Percentiles rank a stretch among this genome's conserved stretches.
phyloP scores from a whole-genome alignment of 1,140 invertebrate genomes.

The Drosophila sucinea region DNA sequence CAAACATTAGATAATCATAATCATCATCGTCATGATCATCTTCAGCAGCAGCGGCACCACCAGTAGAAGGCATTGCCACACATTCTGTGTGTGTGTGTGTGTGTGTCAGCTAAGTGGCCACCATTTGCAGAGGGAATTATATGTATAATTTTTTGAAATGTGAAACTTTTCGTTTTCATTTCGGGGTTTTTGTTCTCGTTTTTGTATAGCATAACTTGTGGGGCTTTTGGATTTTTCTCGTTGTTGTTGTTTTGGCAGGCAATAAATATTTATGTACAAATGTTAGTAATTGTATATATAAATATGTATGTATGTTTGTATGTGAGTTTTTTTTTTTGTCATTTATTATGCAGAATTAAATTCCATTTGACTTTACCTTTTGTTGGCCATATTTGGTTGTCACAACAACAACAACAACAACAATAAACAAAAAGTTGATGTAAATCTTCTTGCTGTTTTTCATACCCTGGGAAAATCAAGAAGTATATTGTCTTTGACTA shows the following conservation, averaged over 20 bases:
- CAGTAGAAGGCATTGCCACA: neutral
- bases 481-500: too few relatives aligned
- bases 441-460: neutral
- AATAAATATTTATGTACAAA: conserved; percentile 41
- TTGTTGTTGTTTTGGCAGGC: conserved; percentile 20
- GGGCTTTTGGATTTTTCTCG: conserved; percentile 13
- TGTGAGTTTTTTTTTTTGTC: conserved; percentile 36
- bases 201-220: conserved; percentile 45
- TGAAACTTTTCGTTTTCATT: conserved; percentile 48
- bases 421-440: conserved; percentile 7
- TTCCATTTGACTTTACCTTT: conserved; percentile 61
- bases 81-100: conserved; percentile 23
- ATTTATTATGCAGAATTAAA: conserved; percentile 64
- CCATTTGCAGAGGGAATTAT: conserved; percentile 18
- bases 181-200: conserved; percentile 9
- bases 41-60: conserved; percentile 10
- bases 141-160: conserved; percentile 54
- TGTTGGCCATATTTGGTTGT: conserved; percentile 31
- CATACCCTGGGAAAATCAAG: neutral
- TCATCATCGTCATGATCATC: conserved; percentile 11
- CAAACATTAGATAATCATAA: conserved; percentile 77
- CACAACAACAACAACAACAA: conserved; percentile 16
- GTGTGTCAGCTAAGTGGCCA: conserved; percentile 16
- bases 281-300: conserved; percentile 12
- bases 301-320: conserved; percentile 7